Base-by-base conservation (phyloP, 2,888 invertebrate genomes). In the Spatulosminthurus flaviceps region DNA sequence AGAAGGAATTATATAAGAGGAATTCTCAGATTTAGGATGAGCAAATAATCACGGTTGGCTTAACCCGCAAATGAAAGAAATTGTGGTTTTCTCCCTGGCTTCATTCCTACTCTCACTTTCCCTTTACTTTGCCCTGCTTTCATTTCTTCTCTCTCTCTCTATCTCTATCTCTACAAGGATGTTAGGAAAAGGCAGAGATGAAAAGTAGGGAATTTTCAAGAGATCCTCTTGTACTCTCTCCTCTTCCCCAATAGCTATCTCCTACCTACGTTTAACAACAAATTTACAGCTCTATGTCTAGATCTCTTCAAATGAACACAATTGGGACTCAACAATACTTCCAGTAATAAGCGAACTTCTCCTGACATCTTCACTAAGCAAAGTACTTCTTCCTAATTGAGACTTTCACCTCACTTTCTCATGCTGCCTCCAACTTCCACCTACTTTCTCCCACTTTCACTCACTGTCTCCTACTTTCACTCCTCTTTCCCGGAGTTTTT, bases 1-100 rank as follows among this genome's bases (percentile, higher is more conserved):
- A 51, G 51, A 51, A 51, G 51, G 51, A 51, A 51, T n/a, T 51
- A n/a, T n/a, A 51, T 5, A 51, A 19, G n/a, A 51, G 16, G 41
- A 70, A 70, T 70, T 21, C 71, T 43, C 22, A 71, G 71, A 71
- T 71, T 71, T 34, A 34, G 42, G 71, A 71, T 71, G 71, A 71
- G 71, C 71, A 71, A 71, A 71, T 71, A 71, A 71, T 71, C 71
- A 71, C 19, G 71, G 71, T 43, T 71, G 71, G 43, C 71, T 71
- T 34, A 71, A 4, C 24, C 71, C 22, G 24, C n/a, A 41, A 71
- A 71, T 71, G 71, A 71, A 71, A 71, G 71, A 71, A 71, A 71
- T 71, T 71, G 71, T 71, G 42, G 34, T 71, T 71, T 71, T 29
- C 71, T 42, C 42, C 21, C 7, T 16, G 13, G 28, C n/a, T 71